Percentiles rank a stretch among this genome's conserved stretches.
phyloP scores from a whole-genome alignment of 2,888 invertebrate species.

The Macaria notata region DNA sequence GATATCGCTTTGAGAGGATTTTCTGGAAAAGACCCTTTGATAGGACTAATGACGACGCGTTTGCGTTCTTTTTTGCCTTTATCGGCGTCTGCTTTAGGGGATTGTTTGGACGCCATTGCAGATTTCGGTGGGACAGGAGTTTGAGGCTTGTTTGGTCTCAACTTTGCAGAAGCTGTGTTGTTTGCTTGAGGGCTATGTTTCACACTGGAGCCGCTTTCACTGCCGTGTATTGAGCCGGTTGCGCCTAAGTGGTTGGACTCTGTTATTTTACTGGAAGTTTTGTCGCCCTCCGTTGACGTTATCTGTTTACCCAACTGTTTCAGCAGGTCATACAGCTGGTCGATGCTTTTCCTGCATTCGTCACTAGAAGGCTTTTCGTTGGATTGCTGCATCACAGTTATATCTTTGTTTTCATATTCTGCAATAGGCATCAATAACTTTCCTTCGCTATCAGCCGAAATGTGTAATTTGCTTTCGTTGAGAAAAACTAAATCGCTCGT shows the following conservation, averaged over 20 bases:
- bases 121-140: slow-evolving; percentile 57
- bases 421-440: slow-evolving; percentile 6
- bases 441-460: neutral
- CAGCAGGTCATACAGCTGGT: slow-evolving; percentile 67
- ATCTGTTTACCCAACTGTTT: slow-evolving; percentile 49
- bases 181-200: slow-evolving; percentile 61
- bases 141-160: slow-evolving; percentile 32
- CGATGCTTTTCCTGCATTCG: slow-evolving; percentile 68
- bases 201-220: slow-evolving; percentile 63
- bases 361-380: slow-evolving; percentile 43
- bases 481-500: slow-evolving; percentile 20
- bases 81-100: slow-evolving; percentile 41
- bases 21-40: slow-evolving; percentile 40
- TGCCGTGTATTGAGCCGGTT: slow-evolving; percentile 45
- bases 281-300: slow-evolving; percentile 29
- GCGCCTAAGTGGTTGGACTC: slow-evolving; percentile 29
- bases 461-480: neutral
- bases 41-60: slow-evolving; percentile 28
- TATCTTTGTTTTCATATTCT: slow-evolving; percentile 32
- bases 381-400: slow-evolving; percentile 16
- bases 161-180: slow-evolving; percentile 24
- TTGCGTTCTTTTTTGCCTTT: slow-evolving; percentile 46
- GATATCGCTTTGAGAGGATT: slow-evolving; percentile 71
- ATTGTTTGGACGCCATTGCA: slow-evolving; percentile 56
- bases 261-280: slow-evolving; percentile 34